phyloP scores from a whole-genome alignment of 2,797 vertebrate genomes.

The Champsocephalus esox region DNA sequence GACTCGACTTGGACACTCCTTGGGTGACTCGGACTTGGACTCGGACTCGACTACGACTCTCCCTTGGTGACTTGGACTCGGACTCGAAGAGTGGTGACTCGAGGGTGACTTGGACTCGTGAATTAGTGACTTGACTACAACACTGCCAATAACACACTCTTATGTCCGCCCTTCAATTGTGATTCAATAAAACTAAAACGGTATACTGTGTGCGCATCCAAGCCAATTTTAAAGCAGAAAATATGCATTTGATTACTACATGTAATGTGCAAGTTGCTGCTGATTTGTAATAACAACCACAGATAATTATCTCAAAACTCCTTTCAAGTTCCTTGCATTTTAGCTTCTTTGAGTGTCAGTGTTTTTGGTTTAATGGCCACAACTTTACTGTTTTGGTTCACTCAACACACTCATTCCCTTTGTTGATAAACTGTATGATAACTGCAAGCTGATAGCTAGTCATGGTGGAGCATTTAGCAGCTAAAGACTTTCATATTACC shows the following conservation, averaged over 20 bases:
- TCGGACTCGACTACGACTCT: too few relatives aligned
- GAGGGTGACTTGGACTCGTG: too few relatives aligned
- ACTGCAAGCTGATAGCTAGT: not conserved
- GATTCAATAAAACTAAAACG: not conserved
- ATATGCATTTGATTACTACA: too few relatives aligned
- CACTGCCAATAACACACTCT: slow-evolving; percentile 12
- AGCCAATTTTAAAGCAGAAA: not conserved
- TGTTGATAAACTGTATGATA: not conserved
- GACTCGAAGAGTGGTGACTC: too few relatives aligned
- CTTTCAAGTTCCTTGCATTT: slow-evolving; percentile 1
- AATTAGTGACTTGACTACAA: too few relatives aligned
- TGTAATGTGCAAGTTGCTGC: slow-evolving; percentile 8
- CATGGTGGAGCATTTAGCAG: not conserved
- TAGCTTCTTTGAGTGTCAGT: not conserved
- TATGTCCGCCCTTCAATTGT: slow-evolving; percentile 1
- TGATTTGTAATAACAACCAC: not conserved
- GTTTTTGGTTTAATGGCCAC: slow-evolving; percentile 1
- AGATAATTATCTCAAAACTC: slow-evolving; percentile 4
- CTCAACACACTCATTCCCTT: too few relatives aligned
- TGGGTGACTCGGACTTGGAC: too few relatives aligned
- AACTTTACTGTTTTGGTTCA: too few relatives aligned
- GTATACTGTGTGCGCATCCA: not conserved
- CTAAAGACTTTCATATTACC: not conserved
- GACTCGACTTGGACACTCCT: too few relatives aligned
- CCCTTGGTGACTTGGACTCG: too few relatives aligned